Evolutionary conservation across 2,888 invertebrate genomes (phyloP).

Genomic region (Asteroscopus sphinx): DNA sequence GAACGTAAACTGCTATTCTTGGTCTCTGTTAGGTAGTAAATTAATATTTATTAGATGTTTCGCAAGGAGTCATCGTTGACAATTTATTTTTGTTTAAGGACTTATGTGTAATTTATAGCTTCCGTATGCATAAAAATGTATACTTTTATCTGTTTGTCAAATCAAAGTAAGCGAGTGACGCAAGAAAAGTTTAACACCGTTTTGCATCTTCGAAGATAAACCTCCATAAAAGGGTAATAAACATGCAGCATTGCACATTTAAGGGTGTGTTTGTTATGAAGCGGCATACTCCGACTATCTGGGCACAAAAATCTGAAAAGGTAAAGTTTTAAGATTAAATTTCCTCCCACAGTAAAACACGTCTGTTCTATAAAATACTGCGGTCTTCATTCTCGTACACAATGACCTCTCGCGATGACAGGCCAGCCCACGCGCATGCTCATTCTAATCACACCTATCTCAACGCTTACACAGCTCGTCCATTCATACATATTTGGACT

Average conservation of each 20-base stretch:
- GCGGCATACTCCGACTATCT: constrained; percentile 40
- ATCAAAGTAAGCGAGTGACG: constrained; percentile 29
- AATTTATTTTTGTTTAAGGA: constrained; percentile 8
- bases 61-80: neutral
- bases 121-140: constrained; percentile 19
- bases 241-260: constrained; percentile 38
- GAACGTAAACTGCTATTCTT: constrained; percentile 9
- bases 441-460: constrained; percentile 87
- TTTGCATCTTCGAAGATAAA: constrained; percentile 41
- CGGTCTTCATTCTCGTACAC: constrained; percentile 71
- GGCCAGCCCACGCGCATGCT: constrained; percentile 83
- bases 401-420: constrained; percentile 86
- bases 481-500: constrained; percentile 84
- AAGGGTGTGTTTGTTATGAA: constrained; percentile 51
- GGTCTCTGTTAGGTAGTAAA: constrained; percentile 8
- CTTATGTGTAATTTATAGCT: constrained; percentile 27
- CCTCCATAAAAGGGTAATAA: constrained; percentile 54
- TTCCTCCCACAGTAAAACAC: constrained; percentile 61
- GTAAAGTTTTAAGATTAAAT: constrained; percentile 45
- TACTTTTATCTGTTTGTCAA: constrained; percentile 27
- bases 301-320: constrained; percentile 45
- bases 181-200: constrained; percentile 34
- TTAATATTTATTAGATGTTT: constrained; percentile 16
- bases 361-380: constrained; percentile 67
- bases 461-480: constrained; percentile 71